Evolutionary conservation across 2,797 vertebrate species (phyloP), one percentile per base, ranked within the genome.

Genomic region (Erpetoichthys calabaricus): DNA sequence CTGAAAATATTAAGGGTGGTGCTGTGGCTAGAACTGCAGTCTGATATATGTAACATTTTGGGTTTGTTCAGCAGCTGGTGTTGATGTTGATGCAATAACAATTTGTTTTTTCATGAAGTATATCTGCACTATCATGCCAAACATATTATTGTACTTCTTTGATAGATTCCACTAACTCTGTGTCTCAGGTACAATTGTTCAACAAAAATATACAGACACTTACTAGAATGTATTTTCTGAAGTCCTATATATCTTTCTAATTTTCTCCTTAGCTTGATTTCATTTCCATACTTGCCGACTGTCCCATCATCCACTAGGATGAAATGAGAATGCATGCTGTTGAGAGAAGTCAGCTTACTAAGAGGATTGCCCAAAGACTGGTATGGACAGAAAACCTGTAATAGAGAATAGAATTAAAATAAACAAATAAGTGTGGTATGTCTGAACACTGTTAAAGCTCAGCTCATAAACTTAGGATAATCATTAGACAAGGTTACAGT

Each of bases 291-390:
- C 73, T 91, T 96, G 56, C 92, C 92, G 68, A 94, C 68, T 3
- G 92, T 97, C 7, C 96, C 96, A 57, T 99, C 93, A 57, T 99
- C 96, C 54, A 86, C 90, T 73, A 99, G 71, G 55, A 99, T 81
- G 74, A 98, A 98, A 75, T 97, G 90, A 4, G 94, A 96, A 72
- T 99, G 93, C 83, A 95, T 89, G 71, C 86, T 78, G 61, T 97
- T 99, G 57, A 99, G 88, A 41, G 83, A 83, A 60, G 80, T 84
- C 57, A 91, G 78, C 75, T 96, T 97, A 74, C 90, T 95, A 62
- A 98, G 72, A 4, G 96, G 94, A 62, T 91, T 97, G 44, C 88
- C 81, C 64, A 98, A 70, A 0, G 85, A 84, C 76, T 98, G 96
- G 69, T 98, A 98, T 53, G 90, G 82, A 60, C 86, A 88, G 64